phyloP scores from a whole-genome alignment of 2,797 vertebrate species.

The Urophycis tenuis region DNA sequence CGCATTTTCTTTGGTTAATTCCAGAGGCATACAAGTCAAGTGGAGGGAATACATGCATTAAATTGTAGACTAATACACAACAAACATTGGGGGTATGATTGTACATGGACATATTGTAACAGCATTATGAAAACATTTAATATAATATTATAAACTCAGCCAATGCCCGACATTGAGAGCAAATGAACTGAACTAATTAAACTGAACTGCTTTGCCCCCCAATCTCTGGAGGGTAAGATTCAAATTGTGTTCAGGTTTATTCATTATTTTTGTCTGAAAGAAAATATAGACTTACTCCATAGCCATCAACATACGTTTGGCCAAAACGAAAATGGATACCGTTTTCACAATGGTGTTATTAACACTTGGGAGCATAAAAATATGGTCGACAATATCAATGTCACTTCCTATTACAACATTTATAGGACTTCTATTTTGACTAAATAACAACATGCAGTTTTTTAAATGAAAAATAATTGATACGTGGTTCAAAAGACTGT shows the following conservation, averaged over 20 bases:
- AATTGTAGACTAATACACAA: conserved; percentile 21
- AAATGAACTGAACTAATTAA: conserved; percentile 46
- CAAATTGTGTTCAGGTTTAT: conserved; percentile 4
- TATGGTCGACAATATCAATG: conserved; percentile 23
- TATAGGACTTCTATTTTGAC: conserved; percentile 17
- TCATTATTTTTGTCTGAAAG: not conserved
- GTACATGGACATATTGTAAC: conserved; percentile 34
- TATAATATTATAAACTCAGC: not conserved
- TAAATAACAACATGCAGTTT: conserved; percentile 30
- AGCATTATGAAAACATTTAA: conserved; percentile 22
- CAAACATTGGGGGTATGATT: conserved; percentile 41
- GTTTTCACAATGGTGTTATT: conserved; percentile 14
- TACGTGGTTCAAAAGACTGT: conserved; percentile 68
- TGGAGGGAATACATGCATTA: conserved; percentile 29
- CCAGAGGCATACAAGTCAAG: conserved; percentile 50
- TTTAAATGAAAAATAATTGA: conserved; percentile 51
- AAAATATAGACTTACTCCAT: not conserved
- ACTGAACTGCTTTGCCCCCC: conserved; percentile 45
- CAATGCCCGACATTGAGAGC: conserved; percentile 56
- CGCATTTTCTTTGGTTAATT: conserved; percentile 72
- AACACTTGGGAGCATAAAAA: conserved; percentile 24
- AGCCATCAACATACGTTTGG: not conserved
- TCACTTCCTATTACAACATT: conserved; percentile 43
- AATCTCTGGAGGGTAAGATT: conserved; percentile 17
- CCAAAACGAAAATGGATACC: not conserved